A percentile compares a stretch with the other conserved stretches of the same genome.
Evolutionary conservation across 2,888 invertebrate species (phyloP).

Genomic region (Drosophila birchii): DNA sequence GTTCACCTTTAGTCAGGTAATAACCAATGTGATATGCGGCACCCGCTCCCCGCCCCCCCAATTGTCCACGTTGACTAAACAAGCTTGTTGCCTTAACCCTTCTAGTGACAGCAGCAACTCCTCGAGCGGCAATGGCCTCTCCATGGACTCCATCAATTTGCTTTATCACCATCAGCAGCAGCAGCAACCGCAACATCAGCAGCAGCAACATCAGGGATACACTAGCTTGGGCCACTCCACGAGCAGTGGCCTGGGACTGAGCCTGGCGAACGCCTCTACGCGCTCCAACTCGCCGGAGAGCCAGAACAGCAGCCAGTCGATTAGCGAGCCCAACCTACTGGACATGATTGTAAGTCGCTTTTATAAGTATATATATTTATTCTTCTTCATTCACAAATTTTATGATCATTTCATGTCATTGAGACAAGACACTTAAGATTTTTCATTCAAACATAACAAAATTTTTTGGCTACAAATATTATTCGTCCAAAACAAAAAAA

Average conservation of each 20-base stretch:
- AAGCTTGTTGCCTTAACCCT: conserved; percentile 16
- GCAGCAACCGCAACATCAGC: conserved; percentile 34
- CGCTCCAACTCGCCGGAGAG: conserved; percentile 84
- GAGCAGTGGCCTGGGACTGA: conserved; percentile 61
- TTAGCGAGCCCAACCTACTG: conserved; percentile 79
- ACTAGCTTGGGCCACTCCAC: conserved; percentile 48
- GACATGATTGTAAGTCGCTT: conserved; percentile 82
- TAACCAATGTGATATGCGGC: conserved; percentile 48
- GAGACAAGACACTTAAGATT: neutral
- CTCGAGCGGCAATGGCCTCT: conserved; percentile 80
- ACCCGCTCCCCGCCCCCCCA: conserved; percentile 27
- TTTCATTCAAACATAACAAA: neutral
- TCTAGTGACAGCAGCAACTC: conserved; percentile 83
- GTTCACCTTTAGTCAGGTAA: conserved; percentile 85
- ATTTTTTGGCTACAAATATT: neutral
- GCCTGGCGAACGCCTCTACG: conserved; percentile 76
- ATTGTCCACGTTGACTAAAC: neutral
- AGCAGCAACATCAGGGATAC: conserved; percentile 33
- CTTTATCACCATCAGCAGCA: conserved; percentile 69
- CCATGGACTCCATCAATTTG: conserved; percentile 81
- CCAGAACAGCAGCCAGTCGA: conserved; percentile 83
- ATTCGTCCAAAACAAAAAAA: neutral
- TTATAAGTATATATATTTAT: no score
- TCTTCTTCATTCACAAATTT: neutral
- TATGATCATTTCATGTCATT: neutral